Evolutionary conservation across 2,888 invertebrate species (phyloP).

Genomic region (Ornithoptera alexandrae): DNA sequence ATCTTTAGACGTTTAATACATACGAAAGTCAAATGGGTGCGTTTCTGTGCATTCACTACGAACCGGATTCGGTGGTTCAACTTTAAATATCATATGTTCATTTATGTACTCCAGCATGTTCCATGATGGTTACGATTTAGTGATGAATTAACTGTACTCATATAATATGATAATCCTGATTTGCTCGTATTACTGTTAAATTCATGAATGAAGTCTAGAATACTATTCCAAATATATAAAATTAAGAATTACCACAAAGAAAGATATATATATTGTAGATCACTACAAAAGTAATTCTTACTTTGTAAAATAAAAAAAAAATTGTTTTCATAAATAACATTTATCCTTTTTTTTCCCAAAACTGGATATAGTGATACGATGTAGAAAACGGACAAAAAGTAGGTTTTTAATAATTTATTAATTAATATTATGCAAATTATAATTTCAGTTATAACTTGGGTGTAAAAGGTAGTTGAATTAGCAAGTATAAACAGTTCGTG

Average conservation of each 20-base stretch:
- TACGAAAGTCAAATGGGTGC: slow-evolving; percentile 18
- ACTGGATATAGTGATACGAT: background rate
- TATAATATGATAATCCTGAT: background rate
- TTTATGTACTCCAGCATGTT: background rate
- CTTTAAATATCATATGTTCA: background rate
- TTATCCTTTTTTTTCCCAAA: background rate
- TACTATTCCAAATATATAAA: too few relatives aligned
- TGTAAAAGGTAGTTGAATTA: background rate
- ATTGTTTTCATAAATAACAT: background rate
- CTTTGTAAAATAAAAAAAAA: too few relatives aligned
- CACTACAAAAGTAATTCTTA: too few relatives aligned
- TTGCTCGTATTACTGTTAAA: background rate
- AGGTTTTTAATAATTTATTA: background rate
- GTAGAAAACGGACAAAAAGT: background rate
- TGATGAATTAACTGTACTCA: background rate
- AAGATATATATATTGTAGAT: too few relatives aligned
- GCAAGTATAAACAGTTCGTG: slow-evolving; percentile 1
- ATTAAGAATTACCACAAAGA: too few relatives aligned
- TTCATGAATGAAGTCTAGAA: too few relatives aligned
- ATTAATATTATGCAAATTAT: background rate
- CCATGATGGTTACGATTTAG: background rate
- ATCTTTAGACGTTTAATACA: slow-evolving; percentile 29
- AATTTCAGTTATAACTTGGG: background rate
- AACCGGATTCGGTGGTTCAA: slow-evolving; percentile 3
- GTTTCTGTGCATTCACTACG: slow-evolving; percentile 8